Conservation (phyloP, 1,140 invertebrate species). For the Andrena cerasifolii region DNA sequence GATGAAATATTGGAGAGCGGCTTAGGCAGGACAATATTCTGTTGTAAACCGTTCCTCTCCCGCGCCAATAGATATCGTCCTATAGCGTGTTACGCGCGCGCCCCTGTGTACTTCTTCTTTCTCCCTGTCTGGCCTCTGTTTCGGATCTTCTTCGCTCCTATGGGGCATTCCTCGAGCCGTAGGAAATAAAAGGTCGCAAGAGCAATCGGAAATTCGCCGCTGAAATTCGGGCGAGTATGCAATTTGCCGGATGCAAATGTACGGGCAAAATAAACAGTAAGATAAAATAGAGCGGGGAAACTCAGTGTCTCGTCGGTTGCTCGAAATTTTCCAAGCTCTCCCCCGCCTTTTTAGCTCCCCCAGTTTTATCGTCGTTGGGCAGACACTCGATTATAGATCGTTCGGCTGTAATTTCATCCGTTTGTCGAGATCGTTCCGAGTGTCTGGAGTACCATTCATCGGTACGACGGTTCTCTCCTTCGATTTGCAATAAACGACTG, state of each 20-base stretch:
- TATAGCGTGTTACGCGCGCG: slow-evolving; percentile 36
- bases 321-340: slow-evolving; percentile 23
- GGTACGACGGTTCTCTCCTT: slow-evolving; percentile 44
- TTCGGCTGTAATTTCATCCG: slow-evolving; percentile 44
- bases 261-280: too few relatives aligned
- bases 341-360: not conserved
- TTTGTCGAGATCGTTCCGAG: slow-evolving; percentile 53
- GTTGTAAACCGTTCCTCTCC: slow-evolving; percentile 77
- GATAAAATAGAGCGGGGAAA: too few relatives aligned
- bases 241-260: slow-evolving; percentile 1
- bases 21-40: slow-evolving; percentile 81
- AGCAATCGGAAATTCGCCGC: slow-evolving; percentile 17
- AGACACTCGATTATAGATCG: slow-evolving; percentile 40
- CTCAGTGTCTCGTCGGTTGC: not conserved
- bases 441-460: slow-evolving; percentile 47
- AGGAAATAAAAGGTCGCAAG: slow-evolving; percentile 13
- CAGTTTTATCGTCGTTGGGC: slow-evolving; percentile 12
- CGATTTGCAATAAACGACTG: slow-evolving; percentile 62
- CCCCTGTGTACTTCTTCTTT: slow-evolving; percentile 15
- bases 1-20: slow-evolving; percentile 82
- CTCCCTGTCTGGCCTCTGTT: not conserved
- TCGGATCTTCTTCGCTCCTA: not conserved
- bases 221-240: not conserved
- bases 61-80: slow-evolving; percentile 75
- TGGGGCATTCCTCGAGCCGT: not conserved